These are phyloP conservation scores for Luperina nickerlii DNA, from an alignment of 2,888 invertebrate genomes.

Conservation along the genomic window DNA sequence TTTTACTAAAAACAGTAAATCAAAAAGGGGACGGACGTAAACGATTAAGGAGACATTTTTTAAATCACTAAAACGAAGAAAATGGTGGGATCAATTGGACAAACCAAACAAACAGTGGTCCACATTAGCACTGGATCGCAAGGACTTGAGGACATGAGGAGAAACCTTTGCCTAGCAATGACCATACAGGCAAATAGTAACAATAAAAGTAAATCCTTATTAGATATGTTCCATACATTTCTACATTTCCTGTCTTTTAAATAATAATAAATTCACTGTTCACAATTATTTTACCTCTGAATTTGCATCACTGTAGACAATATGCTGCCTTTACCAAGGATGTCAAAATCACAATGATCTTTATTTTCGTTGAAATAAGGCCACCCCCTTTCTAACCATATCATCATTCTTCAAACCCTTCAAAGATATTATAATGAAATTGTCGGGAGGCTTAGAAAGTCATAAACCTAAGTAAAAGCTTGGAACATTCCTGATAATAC, in stretches of 20 bases:
- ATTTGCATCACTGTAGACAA: too few relatives aligned
- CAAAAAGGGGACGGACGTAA: too few relatives aligned
- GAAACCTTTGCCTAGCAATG: neutral
- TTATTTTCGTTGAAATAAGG: too few relatives aligned
- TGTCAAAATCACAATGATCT: too few relatives aligned
- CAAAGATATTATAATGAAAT: neutral
- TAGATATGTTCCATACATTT: neutral
- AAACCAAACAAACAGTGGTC: neutral
- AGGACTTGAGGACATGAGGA: neutral
- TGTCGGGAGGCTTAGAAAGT: neutral
- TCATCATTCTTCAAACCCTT: neutral
- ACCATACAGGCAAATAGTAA: neutral
- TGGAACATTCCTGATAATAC: slow-evolving; percentile 53
- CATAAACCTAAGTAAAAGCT: slow-evolving; percentile 47
- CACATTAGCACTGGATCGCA: neutral
- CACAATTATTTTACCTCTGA: too few relatives aligned
- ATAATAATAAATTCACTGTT: too few relatives aligned
- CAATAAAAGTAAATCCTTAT: neutral
- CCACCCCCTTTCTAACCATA: too few relatives aligned
- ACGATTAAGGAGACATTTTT: neutral
- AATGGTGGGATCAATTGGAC: neutral
- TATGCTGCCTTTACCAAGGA: too few relatives aligned
- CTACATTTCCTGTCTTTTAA: neutral
- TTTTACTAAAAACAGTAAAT: neutral
- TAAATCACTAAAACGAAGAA: neutral